These are phyloP conservation scores for Sepioteuthis lessoniana DNA, from an alignment of 2,888 invertebrate species.

Conservation along the genomic window DNA sequence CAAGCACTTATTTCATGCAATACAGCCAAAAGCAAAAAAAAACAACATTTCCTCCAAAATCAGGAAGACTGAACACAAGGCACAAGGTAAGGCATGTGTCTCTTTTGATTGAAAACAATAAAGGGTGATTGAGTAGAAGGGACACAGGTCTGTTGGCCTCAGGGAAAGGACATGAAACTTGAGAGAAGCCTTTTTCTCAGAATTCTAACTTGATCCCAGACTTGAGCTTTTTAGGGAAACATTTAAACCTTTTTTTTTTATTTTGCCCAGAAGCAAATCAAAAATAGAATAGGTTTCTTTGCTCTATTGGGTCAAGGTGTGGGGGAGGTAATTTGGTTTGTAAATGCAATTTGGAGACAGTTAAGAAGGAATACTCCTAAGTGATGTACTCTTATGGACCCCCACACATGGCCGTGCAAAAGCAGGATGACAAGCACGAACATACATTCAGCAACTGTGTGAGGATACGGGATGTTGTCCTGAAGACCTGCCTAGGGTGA, in stretches of 20 bases:
- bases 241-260: background rate
- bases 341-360: background rate
- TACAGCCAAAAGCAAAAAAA: background rate
- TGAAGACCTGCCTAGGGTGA: too few relatives aligned
- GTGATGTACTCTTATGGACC: too few relatives aligned
- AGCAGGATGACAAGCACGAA: too few relatives aligned
- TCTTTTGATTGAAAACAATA: background rate
- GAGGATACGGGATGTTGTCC: too few relatives aligned
- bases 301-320: background rate
- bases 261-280: background rate
- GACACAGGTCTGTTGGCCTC: background rate
- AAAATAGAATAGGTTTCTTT: background rate
- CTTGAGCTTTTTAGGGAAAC: background rate
- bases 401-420: too few relatives aligned
- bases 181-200: background rate
- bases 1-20: slow-evolving; percentile 35
- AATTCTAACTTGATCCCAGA: slow-evolving; percentile 5
- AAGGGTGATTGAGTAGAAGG: background rate
- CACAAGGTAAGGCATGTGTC: background rate
- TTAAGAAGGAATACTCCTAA: too few relatives aligned
- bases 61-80: background rate
- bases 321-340: background rate
- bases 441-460: too few relatives aligned
- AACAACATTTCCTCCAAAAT: background rate
- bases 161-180: background rate